Conservation (phyloP, 2,888 invertebrate species). For the Panzeria rudis region DNA sequence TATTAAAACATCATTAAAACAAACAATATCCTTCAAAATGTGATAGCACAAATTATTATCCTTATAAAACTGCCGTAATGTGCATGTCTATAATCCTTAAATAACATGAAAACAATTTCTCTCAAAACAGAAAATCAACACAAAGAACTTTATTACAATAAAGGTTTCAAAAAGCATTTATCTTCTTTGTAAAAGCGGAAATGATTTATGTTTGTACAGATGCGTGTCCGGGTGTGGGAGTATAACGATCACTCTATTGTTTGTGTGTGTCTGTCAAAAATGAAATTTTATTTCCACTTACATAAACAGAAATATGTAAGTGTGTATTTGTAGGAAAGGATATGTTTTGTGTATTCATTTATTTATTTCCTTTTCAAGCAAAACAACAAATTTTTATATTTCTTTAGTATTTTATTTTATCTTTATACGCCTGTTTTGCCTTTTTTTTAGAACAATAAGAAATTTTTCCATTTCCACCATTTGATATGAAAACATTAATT, state of each 20-base stretch:
- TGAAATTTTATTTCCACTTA: neutral
- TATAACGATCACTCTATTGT: neutral
- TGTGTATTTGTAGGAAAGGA: neutral
- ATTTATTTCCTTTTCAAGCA: conserved; percentile 15
- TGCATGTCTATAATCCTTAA: neutral
- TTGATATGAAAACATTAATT: neutral
- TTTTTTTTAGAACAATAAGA: neutral
- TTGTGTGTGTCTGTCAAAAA: conserved; percentile 11
- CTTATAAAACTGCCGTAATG: neutral
- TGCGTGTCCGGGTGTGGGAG: neutral
- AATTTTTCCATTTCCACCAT: neutral
- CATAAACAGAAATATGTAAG: neutral
- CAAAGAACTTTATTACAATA: conserved; percentile 25
- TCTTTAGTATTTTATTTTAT: neutral
- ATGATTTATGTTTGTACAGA: conserved; percentile 13
- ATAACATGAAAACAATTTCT: neutral
- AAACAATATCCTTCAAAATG: neutral
- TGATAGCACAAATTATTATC: neutral
- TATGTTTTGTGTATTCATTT: neutral
- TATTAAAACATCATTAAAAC: neutral
- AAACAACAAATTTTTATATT: conserved; percentile 1
- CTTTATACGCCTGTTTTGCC: neutral
- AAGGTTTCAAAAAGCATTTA: neutral
- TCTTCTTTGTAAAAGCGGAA: neutral
- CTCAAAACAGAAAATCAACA: conserved; percentile 3